Evolutionary conservation across 2,797 vertebrate species (phyloP).

Genomic region (Semotilus atromaculatus): DNA sequence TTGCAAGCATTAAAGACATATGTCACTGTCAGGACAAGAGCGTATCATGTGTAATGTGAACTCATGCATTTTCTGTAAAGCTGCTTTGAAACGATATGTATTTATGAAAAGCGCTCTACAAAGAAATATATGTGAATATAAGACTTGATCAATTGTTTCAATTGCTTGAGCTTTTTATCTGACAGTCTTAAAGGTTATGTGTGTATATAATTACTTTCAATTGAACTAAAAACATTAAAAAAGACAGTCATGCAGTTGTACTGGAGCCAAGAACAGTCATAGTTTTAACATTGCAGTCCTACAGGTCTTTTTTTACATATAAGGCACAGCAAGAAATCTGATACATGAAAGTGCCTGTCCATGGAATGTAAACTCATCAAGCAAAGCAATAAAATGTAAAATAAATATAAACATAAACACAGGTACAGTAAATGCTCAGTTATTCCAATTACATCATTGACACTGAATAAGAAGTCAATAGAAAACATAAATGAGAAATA

Average conservation of each 20-base stretch:
- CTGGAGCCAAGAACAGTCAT: background rate
- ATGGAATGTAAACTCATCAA: constrained; percentile 2
- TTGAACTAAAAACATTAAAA: background rate
- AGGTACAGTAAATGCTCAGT: background rate
- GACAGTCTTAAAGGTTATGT: background rate
- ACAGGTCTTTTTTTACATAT: background rate
- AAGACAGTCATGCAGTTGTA: background rate
- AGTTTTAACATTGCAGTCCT: background rate
- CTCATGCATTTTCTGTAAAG: too few relatives aligned
- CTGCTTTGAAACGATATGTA: too few relatives aligned
- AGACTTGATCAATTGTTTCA: background rate
- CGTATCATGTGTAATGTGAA: background rate
- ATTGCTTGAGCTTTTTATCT: background rate
- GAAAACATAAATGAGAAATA: background rate
- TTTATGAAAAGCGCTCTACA: too few relatives aligned
- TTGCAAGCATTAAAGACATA: background rate
- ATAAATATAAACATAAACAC: background rate
- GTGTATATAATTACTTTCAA: background rate
- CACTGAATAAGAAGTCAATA: background rate
- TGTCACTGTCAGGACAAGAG: background rate
- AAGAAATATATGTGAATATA: too few relatives aligned
- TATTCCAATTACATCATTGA: background rate
- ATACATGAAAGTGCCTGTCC: background rate
- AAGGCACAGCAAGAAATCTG: background rate
- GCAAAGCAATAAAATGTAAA: background rate